Base-by-base conservation (phyloP, 2,797 vertebrate genomes). In the Parauchenoglanis punctatus region DNA sequence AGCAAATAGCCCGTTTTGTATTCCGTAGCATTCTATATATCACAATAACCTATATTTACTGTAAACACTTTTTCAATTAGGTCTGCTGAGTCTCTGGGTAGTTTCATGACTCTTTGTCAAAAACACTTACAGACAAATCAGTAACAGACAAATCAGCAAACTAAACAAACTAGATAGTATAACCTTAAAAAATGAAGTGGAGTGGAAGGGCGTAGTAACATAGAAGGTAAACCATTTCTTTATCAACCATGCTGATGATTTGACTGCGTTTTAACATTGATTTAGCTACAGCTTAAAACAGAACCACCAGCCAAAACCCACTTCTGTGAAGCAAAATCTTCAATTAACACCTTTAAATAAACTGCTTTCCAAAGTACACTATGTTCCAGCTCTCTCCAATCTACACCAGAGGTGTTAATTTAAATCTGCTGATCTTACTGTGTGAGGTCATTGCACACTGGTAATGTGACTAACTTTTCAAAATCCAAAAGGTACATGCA, bases 281-380 rank as follows among this genome's bases (percentile, higher is more conserved):
- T 81, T 81, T 25, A n/a, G 20, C 58, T 81, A 15, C 20, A 80
- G 35, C 58, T 44, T 44, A 44, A 81, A 81, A 63, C 78, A 81
- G 23, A 63, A 61, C 35, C 20, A 63, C 23, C 58, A 81, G 40
- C 17, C 78, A 63, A 81, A 25, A 10, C 58, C 6, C 23, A 15
- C 11, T 68, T 72, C 59, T 84, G 59, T 49, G 25, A 75, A 78
- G 61, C 35, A 35, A 72, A 84, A 80, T 52, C 18, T n/a, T 68
- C 35, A 84, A 70, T 67, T 84, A 84, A 78, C 82, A 87, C 82
- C 35, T 84, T 70, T 84, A 59, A 84, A 65, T 81, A 68, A 52
- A 80, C 15, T 8, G 46, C 25, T 81, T 1, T 44, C 56, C 73
- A 67, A 70, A 25, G 82, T 49, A 8, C 40, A 12, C 40, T 49